Conservation (phyloP, 2,113 vertebrate genomes). For the Colaptes auratus region DNA sequence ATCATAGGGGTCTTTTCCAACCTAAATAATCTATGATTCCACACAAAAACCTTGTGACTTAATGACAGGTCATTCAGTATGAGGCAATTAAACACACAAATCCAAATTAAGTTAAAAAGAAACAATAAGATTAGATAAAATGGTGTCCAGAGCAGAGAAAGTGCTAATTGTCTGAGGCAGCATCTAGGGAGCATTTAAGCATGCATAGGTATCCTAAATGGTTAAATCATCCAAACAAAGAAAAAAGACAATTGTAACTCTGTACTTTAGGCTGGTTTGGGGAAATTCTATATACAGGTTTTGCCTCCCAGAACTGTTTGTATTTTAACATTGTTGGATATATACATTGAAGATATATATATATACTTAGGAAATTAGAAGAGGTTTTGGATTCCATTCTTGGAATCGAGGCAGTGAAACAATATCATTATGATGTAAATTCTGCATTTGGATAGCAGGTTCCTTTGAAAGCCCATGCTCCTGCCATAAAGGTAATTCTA, state of each 20-base stretch:
- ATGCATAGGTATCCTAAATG: not conserved
- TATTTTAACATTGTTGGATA: not conserved
- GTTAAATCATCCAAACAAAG: not conserved
- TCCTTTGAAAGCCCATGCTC: conserved; percentile 31
- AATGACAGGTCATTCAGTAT: not conserved
- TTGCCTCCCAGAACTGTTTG: not conserved
- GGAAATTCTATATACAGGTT: not conserved
- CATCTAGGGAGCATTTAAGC: not conserved
- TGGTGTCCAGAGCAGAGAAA: not conserved
- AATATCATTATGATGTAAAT: conserved; percentile 52
- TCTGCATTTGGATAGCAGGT: conserved; percentile 15
- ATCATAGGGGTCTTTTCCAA: not conserved
- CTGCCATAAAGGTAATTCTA: conserved; percentile 39
- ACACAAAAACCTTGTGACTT: not conserved
- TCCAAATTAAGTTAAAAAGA: not conserved
- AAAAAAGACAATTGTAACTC: not conserved
- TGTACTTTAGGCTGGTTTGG: not conserved
- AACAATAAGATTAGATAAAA: not conserved
- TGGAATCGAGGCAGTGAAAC: conserved; percentile 8
- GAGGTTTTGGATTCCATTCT: conserved; percentile 19
- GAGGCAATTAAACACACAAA: not conserved
- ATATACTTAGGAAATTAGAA: conserved; percentile 22
- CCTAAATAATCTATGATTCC: not conserved
- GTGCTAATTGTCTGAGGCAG: not conserved
- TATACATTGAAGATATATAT: not conserved